Evolutionary conservation across 2,888 invertebrate genomes (phyloP).

Genomic region (Sialis fuliginosa): DNA sequence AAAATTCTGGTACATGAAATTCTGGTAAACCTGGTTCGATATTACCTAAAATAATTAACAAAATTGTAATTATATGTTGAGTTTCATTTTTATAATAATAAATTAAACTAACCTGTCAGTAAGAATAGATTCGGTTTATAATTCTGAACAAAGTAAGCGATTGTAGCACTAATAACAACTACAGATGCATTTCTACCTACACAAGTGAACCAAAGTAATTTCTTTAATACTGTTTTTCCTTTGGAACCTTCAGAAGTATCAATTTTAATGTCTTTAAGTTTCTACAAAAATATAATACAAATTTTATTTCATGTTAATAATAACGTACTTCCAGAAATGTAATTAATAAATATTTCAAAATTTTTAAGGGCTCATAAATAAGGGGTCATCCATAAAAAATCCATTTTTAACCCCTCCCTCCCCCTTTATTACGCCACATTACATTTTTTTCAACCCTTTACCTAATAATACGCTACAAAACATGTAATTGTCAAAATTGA

Average conservation of each 20-base stretch:
- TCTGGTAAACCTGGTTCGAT: conserved; percentile 43
- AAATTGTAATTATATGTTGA: neutral
- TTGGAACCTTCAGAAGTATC: conserved; percentile 18
- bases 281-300: conserved; percentile 24
- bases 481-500: no score
- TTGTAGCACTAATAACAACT: conserved; percentile 38
- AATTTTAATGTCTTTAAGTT: conserved; percentile 35
- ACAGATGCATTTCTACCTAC: conserved; percentile 53
- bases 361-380: no score
- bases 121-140: conserved; percentile 32
- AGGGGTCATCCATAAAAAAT: no score
- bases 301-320: neutral
- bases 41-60: conserved; percentile 25
- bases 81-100: conserved; percentile 1
- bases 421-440: no score
- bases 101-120: conserved; percentile 33
- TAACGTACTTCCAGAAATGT: no score
- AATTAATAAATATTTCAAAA: no score
- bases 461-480: no score
- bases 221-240: conserved; percentile 18
- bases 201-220: conserved; percentile 40
- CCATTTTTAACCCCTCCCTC: no score
- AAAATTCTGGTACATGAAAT: conserved; percentile 33
- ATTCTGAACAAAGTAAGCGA: conserved; percentile 34
- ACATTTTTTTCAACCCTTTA: no score